These are phyloP conservation scores for Guaruba guarouba DNA, from an alignment of 2,113 vertebrate genomes.

Conservation along the genomic window DNA sequence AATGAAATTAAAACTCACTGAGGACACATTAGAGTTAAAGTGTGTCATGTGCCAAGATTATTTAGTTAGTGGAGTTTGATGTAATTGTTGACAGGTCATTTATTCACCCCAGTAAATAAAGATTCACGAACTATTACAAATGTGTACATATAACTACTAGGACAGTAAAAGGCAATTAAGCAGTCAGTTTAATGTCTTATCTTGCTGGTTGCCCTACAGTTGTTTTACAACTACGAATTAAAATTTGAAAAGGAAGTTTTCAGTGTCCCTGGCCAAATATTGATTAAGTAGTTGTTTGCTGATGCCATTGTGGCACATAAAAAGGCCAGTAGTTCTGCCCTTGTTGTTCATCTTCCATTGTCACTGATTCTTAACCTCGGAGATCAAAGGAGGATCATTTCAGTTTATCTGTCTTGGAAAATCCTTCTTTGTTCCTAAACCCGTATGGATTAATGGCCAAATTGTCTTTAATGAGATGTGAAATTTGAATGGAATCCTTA, in stretches of 20 bases:
- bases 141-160: conserved; percentile 67
- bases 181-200: conserved; percentile 81
- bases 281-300: conserved; percentile 99
- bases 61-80: conserved; percentile 22
- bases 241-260: conserved; percentile 96
- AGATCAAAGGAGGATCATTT: conserved; percentile 96
- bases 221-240: conserved; percentile 95
- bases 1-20: conserved; percentile 59
- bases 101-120: conserved; percentile 65
- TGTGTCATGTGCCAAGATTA: neutral
- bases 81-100: conserved; percentile 40
- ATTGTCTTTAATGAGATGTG: conserved; percentile 69
- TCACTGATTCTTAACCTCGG: conserved; percentile 85
- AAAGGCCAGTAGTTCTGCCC: conserved; percentile 86
- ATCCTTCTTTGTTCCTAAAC: conserved; percentile 76
- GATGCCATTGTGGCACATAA: conserved; percentile 87
- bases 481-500: conserved; percentile 64
- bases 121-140: conserved; percentile 66
- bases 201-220: conserved; percentile 78
- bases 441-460: conserved; percentile 70
- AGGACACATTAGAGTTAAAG: conserved; percentile 3
- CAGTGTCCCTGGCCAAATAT: conserved; percentile 95
- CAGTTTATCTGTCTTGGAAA: conserved; percentile 98
- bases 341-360: conserved; percentile 90
- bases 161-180: conserved; percentile 79